Base-by-base conservation (phyloP, 2,888 invertebrate species). In the Heliconius hortense region DNA sequence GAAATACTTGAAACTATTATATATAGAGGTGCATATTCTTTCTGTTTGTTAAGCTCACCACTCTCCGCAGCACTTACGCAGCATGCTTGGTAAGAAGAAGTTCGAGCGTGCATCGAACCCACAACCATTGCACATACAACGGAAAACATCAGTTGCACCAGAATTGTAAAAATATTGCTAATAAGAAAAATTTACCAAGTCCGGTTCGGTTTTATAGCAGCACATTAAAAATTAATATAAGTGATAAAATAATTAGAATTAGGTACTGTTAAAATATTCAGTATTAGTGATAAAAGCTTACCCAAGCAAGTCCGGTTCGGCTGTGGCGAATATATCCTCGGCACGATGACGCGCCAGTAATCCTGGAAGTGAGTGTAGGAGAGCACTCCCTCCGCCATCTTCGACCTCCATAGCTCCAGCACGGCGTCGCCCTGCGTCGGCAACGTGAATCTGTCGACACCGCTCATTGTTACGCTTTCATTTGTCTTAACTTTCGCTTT, bases 271-370 rank as follows among this genome's bases (percentile, higher is more conserved):
- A 8, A 35, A 35, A 35, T 35, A 35, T 13, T 2, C 53, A 11
- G 24, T 4, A 13, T 26, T 26, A 15, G 15, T 26, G 26, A 26
- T 15, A 28, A 62, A 18, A n/a, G 80, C 85, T 86, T 72, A 94
- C 94, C 96, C 60, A 97, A 86, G 84, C 96, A 96, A 76, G 95
- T 96, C 82, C 96, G 95, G 84, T 96, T 96, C 21, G 95, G 93
- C 82, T 95, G 95, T n/a, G 96, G 96, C 83, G 95, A 95, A 86
- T 96, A 96, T 82, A 96, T 95, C 87, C 95, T 95, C 28, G 97
- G 97, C 67, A 97, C 97, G 86, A 95, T 96, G 70, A 95, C 92
- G 71, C 96, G 91, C 97, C 97, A 97, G 83, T 96, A 95, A 79
- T 96, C 95, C 82, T 95, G 95, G 83, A 97, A 96, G 85, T 96